Evolutionary conservation across 1,140 invertebrate species (phyloP).

Genomic region (Pseudomyrmex concolor): DNA sequence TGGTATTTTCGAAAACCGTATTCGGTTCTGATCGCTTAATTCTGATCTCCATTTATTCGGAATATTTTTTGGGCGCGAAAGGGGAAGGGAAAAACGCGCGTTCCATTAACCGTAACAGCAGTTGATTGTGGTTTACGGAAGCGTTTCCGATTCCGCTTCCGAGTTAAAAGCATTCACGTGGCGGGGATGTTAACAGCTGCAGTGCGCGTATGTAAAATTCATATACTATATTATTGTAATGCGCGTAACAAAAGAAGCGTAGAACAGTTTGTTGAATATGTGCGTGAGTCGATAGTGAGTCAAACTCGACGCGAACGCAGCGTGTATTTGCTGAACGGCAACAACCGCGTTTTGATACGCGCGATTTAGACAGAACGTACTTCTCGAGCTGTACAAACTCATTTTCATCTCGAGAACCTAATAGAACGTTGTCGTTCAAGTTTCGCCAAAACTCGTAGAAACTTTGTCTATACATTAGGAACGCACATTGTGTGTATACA

Average conservation of each 20-base stretch:
- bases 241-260: no score
- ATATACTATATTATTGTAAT: neutral
- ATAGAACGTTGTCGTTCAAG: slow-evolving; percentile 6
- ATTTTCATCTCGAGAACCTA: slow-evolving; percentile 3
- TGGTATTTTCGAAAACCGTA: slow-evolving; percentile 24
- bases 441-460: slow-evolving; percentile 17
- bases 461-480: neutral
- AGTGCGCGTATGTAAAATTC: neutral
- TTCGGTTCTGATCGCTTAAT: slow-evolving; percentile 18
- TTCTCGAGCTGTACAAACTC: slow-evolving; percentile 29
- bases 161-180: neutral
- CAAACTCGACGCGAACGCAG: neutral
- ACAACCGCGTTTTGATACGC: neutral
- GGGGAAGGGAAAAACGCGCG: neutral
- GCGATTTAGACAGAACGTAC: neutral
- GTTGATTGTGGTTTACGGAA: neutral
- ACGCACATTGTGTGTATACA: neutral
- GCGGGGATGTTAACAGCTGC: neutral
- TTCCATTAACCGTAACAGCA: neutral
- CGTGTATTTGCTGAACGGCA: neutral
- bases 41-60: neutral
- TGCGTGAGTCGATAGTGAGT: neutral
- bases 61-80: neutral
- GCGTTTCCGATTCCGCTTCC: neutral
- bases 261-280: neutral